phyloP scores from a whole-genome alignment of 2,888 invertebrate genomes.

The Silvanus unidentatus region DNA sequence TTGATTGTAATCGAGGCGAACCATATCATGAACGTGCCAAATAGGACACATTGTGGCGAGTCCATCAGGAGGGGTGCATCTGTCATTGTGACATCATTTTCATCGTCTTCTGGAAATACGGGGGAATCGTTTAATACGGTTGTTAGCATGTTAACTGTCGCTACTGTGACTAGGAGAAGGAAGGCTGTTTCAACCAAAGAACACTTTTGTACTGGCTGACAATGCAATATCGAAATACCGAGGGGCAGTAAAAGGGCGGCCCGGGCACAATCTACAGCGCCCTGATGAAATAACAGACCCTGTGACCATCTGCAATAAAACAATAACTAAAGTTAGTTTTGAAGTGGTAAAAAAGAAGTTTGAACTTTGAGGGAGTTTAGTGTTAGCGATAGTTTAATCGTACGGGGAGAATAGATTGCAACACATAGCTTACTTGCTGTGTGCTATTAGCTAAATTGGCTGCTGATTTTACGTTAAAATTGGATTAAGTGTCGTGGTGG shows the following conservation, averaged over 20 bases:
- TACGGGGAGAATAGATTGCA: too few species aligned
- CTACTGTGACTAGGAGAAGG: slow-evolving; percentile 79
- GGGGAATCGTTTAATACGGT: slow-evolving; percentile 82
- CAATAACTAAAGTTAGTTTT: slow-evolving; percentile 4
- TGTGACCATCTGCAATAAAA: slow-evolving; percentile 69
- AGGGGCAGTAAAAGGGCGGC: slow-evolving; percentile 75
- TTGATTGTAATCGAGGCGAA: slow-evolving; percentile 87
- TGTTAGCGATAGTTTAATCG: too few species aligned
- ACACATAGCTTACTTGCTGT: too few species aligned
- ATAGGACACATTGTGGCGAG: slow-evolving; percentile 83
- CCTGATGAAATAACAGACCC: slow-evolving; percentile 78
- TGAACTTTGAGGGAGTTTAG: too few species aligned
- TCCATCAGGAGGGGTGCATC: slow-evolving; percentile 64
- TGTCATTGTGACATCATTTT: slow-evolving; percentile 58
- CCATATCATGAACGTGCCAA: slow-evolving; percentile 91
- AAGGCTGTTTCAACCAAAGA: slow-evolving; percentile 84
- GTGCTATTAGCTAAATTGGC: too few species aligned
- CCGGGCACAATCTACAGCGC: slow-evolving; percentile 75
- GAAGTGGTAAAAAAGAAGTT: too few species aligned
- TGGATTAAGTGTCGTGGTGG: background rate
- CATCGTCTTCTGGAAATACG: slow-evolving; percentile 73
- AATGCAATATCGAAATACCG: slow-evolving; percentile 72
- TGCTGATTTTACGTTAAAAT: background rate
- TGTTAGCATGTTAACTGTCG: slow-evolving; percentile 85
- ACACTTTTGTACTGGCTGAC: slow-evolving; percentile 80